phyloP scores from a whole-genome alignment of 2,797 vertebrate species.

The Sebastes trivittatus region DNA sequence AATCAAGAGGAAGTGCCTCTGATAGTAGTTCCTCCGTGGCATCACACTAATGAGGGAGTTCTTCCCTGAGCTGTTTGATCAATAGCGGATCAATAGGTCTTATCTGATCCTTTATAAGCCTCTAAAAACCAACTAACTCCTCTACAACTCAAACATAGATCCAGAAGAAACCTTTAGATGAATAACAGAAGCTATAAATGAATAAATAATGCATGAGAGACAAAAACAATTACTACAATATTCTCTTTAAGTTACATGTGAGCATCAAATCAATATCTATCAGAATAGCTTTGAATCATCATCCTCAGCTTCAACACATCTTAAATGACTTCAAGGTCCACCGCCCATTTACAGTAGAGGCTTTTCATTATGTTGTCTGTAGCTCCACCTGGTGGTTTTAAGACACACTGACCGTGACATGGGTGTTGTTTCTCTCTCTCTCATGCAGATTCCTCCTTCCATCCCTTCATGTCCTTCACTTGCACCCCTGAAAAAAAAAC shows the following conservation, averaged over 20 bases:
- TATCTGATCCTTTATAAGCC: background rate
- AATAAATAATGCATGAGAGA: background rate
- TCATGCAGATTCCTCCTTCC: background rate
- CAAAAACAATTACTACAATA: background rate
- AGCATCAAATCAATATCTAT: background rate
- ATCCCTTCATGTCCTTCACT: background rate
- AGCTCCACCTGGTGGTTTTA: constrained; percentile 64
- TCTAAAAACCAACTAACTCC: background rate
- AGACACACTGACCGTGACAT: background rate
- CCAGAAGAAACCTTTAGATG: background rate
- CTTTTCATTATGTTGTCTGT: constrained; percentile 21
- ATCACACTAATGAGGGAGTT: background rate
- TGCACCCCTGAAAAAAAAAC: background rate
- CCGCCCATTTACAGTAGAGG: background rate
- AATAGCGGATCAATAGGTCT: constrained; percentile 10
- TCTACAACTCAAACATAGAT: background rate
- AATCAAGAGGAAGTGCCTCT: background rate
- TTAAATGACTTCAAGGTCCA: background rate
- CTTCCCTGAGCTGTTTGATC: constrained; percentile 4
- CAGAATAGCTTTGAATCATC: background rate
- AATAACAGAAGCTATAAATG: background rate
- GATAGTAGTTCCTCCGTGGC: background rate
- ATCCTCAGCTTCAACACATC: background rate
- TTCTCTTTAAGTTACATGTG: background rate
- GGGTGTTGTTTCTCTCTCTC: background rate